Evolutionary conservation across 2,113 vertebrate species (phyloP).

Genomic region (Ptyas mucosa): DNA sequence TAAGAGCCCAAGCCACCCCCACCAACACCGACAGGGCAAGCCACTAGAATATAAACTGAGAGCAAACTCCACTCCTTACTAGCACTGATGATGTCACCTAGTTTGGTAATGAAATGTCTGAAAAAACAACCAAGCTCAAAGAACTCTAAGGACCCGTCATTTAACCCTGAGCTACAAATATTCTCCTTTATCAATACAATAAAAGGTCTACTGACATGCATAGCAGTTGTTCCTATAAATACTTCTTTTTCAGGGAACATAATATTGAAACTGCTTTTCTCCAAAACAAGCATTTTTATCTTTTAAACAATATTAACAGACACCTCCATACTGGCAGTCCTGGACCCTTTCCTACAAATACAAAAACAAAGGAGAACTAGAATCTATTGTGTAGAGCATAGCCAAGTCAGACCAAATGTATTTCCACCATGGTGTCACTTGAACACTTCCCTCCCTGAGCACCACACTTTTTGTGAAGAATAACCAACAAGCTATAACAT

Average conservation of each 20-base stretch:
- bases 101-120: too few relatives aligned
- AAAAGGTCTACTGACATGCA: background rate
- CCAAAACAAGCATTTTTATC: background rate
- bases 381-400: background rate
- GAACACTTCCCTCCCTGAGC: too few relatives aligned
- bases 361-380: background rate
- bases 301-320: background rate
- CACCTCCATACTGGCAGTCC: background rate
- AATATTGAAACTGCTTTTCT: background rate
- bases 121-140: too few relatives aligned
- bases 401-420: background rate
- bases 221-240: background rate
- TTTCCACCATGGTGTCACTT: background rate
- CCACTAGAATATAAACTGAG: too few relatives aligned
- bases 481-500: background rate
- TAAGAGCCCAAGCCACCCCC: too few relatives aligned
- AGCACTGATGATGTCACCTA: too few relatives aligned
- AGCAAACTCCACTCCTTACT: too few relatives aligned
- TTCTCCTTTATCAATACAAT: background rate
- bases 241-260: background rate
- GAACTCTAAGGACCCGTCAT: too few relatives aligned
- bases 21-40: too few relatives aligned
- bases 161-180: too few relatives aligned
- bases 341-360: background rate
- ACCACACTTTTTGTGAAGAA: background rate